phyloP scores from a whole-genome alignment of 2,888 invertebrate species.

The Serrognathus titanus region DNA sequence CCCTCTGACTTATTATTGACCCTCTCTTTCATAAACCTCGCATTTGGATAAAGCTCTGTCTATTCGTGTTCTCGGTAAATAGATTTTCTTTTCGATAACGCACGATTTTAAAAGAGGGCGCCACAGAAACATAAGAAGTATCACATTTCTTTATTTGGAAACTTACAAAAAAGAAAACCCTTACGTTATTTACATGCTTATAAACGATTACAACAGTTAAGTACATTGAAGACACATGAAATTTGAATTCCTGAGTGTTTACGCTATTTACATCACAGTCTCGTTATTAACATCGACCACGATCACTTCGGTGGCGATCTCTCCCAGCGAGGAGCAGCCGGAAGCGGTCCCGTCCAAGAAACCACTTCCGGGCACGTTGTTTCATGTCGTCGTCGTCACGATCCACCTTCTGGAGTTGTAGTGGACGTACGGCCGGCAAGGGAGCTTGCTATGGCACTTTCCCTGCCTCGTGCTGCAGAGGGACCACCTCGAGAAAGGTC shows the following conservation, averaged over 20 bases:
- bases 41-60: no score
- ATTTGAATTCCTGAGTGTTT: background rate
- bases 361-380: slow-evolving; percentile 23
- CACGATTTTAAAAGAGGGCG: no score
- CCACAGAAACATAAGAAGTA: no score
- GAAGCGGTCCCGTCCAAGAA: slow-evolving; percentile 15
- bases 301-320: slow-evolving; percentile 28
- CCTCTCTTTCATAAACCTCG: no score
- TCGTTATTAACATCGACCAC: slow-evolving; percentile 26
- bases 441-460: slow-evolving; percentile 3
- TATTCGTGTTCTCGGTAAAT: no score
- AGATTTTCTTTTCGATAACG: no score
- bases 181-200: no score
- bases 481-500: slow-evolving; percentile 43
- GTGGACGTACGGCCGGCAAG: slow-evolving; percentile 35
- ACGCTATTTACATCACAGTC: slow-evolving; percentile 26
- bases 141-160: no score
- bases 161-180: no score
- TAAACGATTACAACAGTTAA: no score
- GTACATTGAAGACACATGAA: no score
- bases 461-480: slow-evolving; percentile 36
- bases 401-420: slow-evolving; percentile 41
- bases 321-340: slow-evolving; percentile 19
- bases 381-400: slow-evolving; percentile 45
- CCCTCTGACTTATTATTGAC: no score